A percentile compares a stretch with the other conserved stretches of the same genome.
Evolutionary conservation across 2,888 invertebrate genomes (phyloP).

Genomic region (Cephus rjabovi): DNA sequence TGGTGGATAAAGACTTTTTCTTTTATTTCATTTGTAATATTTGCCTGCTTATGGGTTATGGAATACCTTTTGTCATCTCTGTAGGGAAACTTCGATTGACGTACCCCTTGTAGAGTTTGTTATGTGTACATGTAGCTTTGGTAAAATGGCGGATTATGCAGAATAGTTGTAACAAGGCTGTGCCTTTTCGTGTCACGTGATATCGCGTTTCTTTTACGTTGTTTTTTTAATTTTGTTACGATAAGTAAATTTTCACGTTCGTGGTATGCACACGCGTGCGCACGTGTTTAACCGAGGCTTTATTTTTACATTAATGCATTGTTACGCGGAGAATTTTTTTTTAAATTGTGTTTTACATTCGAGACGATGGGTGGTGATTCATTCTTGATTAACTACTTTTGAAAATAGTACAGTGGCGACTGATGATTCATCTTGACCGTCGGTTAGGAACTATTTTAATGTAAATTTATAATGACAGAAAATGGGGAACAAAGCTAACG

Average conservation of each 20-base stretch:
- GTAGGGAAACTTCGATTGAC: neutral
- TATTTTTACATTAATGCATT: neutral
- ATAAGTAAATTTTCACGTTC: neutral
- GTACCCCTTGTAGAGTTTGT: neutral
- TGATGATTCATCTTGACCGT: neutral
- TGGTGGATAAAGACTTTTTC: neutral
- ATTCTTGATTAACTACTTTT: neutral
- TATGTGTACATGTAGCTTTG: neutral
- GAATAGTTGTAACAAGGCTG: neutral
- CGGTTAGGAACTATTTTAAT: neutral
- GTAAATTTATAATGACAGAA: neutral
- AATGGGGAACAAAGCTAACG: constrained; percentile 16
- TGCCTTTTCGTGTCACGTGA: neutral
- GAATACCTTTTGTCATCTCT: neutral
- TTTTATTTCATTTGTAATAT: neutral
- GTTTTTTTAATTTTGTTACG: neutral
- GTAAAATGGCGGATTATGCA: neutral
- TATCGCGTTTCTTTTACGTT: neutral
- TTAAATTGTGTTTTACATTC: neutral
- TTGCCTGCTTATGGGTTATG: neutral
- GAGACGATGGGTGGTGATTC: neutral
- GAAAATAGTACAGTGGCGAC: neutral
- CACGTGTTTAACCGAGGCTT: neutral
- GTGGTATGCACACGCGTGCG: neutral
- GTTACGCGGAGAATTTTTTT: neutral